Evolutionary conservation across 2,888 invertebrate genomes (phyloP), one percentile per base, ranked within the genome.

Genomic region (Agrochola circellaris): DNA sequence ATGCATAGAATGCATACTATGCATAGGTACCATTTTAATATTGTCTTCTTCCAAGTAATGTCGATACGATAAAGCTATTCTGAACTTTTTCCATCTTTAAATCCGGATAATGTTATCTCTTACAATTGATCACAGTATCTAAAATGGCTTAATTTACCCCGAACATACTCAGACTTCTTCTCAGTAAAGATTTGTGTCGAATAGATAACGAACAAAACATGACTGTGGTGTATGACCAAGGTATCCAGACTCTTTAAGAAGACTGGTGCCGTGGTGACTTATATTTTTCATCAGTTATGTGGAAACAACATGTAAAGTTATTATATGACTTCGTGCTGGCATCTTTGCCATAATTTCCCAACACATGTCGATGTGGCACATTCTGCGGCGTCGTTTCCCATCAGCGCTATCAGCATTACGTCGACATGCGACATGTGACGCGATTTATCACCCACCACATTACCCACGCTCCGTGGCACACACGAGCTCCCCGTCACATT

Each of bases 371-470:
- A 60, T 23, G n/a, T 20, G 15, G 13, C 71, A 42, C 78, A 78
- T 38, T 26, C 68, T 54, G 77, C 20, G 54, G 34, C 45, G 45
- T 30, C n/a, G 38, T n/a, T 8, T 60, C 34, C 56, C 58, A 34
- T 30, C 65, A n/a, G 51, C 81, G 81, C 73, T 48, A 7, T 38
- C 54, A 15, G 58, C 73, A 45, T 26, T 1, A 30, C 54, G 61
- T n/a, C 34, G 78, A 17, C 56, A 15, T 8, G 79, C n/a, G 79
- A 70, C 70, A 58, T 30, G 70, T 30, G 69, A 34, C 54, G 54
- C 54, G 15, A 45, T 65, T 0, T 8, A 66, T 79, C 73, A 65
- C 38, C n/a, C 65, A 45, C 9, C 58, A 45, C 81, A 66, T 61
- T 30, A 65, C 45, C 30, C 23, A 45, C 61, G 61, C 54, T 26